Evolutionary conservation across 2,113 vertebrate genomes (phyloP).

Genomic region (Neogobius melanostomus): DNA sequence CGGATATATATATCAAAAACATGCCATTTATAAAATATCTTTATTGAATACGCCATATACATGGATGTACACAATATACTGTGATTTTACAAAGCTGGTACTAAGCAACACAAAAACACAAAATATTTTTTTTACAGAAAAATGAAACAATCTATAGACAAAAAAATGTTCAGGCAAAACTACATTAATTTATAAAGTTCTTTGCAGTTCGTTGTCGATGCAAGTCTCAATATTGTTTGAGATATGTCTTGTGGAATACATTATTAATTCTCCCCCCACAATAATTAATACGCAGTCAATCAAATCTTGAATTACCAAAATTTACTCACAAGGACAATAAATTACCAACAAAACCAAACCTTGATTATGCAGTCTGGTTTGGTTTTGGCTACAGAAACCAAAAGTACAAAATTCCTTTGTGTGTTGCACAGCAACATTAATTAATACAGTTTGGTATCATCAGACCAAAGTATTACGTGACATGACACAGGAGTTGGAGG

Average conservation of each 20-base stretch:
- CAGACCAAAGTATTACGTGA: slow-evolving; percentile 26
- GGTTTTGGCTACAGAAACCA: no score
- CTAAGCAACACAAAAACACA: slow-evolving; percentile 52
- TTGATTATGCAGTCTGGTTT: no score
- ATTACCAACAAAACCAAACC: no score
- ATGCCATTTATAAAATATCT: slow-evolving; percentile 54
- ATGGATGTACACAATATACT: slow-evolving; percentile 66
- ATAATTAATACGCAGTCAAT: background rate
- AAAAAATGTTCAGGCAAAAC: slow-evolving; percentile 75
- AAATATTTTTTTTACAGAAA: slow-evolving; percentile 10
- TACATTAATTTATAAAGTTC: slow-evolving; percentile 86
- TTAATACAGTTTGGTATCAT: slow-evolving; percentile 49
- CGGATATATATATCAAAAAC: background rate
- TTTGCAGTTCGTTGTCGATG: slow-evolving; percentile 77
- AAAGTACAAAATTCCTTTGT: background rate
- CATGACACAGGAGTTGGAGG: slow-evolving; percentile 25
- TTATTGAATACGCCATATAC: slow-evolving; percentile 74
- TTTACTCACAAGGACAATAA: no score
- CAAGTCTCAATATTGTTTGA: slow-evolving; percentile 18
- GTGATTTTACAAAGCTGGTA: slow-evolving; percentile 69
- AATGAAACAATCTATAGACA: slow-evolving; percentile 62
- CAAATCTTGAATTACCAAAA: no score
- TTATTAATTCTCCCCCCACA: background rate
- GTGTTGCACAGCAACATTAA: slow-evolving; percentile 75
- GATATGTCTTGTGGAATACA: background rate